Evolutionary conservation across 2,797 vertebrate genomes (phyloP).

Genomic region (Ctenosaura bakeri): DNA sequence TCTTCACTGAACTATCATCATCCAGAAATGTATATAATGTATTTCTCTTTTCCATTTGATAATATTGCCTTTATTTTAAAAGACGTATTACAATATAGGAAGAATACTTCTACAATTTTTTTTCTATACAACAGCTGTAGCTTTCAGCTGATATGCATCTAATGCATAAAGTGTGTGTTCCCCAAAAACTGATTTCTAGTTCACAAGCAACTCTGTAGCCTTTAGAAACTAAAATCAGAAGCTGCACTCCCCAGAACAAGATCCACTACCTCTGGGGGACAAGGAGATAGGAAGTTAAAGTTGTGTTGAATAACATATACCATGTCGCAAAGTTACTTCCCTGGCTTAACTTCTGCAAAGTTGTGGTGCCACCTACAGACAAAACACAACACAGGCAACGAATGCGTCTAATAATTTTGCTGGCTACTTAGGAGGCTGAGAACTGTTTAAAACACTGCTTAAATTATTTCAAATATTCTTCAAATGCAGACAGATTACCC

Average conservation of each 20-base stretch:
- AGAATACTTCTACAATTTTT: not conserved
- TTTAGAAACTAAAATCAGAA: not conserved
- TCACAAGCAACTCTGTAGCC: not conserved
- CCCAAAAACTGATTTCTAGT: not conserved
- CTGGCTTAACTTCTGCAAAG: conserved; percentile 53
- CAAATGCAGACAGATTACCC: not conserved
- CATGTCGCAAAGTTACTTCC: not conserved
- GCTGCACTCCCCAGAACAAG: not conserved
- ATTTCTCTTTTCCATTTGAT: not conserved
- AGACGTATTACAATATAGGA: not conserved
- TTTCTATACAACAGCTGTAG: not conserved
- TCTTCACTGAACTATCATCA: not conserved
- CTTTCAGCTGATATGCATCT: no score
- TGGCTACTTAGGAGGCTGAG: not conserved
- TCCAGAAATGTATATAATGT: not conserved
- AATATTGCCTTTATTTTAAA: not conserved
- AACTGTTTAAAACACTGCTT: not conserved
- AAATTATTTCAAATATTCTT: not conserved
- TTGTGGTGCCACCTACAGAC: conserved; percentile 77
- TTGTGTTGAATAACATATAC: not conserved
- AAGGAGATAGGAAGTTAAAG: not conserved
- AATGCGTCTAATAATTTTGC: not conserved
- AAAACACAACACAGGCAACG: conserved; percentile 29
- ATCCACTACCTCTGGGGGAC: not conserved
- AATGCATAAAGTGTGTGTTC: not conserved